Conservation (phyloP, 2,113 vertebrate species). For the Tachuris rubrigastra region DNA sequence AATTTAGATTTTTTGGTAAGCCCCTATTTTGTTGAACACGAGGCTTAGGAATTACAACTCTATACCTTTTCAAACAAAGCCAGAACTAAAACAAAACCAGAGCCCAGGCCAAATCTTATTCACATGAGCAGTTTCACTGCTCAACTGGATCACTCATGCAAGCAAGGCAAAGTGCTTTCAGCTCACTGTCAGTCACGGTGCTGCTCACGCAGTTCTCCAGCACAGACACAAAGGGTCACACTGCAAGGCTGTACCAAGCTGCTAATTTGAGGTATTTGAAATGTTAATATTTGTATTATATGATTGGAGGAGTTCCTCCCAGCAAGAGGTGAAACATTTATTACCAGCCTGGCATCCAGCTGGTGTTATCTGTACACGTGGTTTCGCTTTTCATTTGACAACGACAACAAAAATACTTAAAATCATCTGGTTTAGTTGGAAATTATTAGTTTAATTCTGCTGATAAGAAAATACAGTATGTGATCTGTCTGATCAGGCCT, state of each 20-base stretch:
- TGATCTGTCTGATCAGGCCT: not conserved
- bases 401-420: not conserved
- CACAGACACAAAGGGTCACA: not conserved
- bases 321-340: not conserved
- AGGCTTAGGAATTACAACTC: not conserved
- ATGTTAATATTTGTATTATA: not conserved
- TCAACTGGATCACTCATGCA: not conserved
- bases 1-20: constrained; percentile 17
- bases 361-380: accelerated
- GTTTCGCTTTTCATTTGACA: not conserved
- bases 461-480: not conserved
- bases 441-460: not conserved
- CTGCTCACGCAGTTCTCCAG: not conserved
- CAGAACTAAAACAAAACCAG: constrained; percentile 43
- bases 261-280: not conserved
- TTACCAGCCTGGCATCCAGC: not conserved
- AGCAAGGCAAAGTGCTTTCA: constrained; percentile 11
- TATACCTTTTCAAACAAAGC: constrained; percentile 55
- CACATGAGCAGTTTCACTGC: constrained; percentile 1
- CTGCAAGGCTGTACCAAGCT: not conserved
- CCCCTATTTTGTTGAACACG: not conserved
- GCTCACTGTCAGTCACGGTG: accelerated
- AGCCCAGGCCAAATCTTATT: constrained; percentile 37
- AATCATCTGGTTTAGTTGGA: not conserved
- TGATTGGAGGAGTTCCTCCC: not conserved